Evolutionary conservation across 2,797 vertebrate genomes (phyloP).

Genomic region (Gorsachius magnificus): DNA sequence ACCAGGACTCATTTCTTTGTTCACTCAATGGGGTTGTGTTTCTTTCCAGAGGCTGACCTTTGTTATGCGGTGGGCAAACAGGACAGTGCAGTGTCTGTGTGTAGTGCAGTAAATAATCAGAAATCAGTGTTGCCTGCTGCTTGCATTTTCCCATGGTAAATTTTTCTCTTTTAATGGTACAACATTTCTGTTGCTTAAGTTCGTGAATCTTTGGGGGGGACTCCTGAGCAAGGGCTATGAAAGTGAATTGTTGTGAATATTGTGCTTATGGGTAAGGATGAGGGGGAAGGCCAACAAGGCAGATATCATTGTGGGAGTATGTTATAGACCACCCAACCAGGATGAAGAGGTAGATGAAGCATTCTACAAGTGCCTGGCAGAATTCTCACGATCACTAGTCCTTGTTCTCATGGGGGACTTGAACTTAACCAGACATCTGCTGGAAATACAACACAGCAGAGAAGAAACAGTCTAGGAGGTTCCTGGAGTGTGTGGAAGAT

Average conservation of each 20-base stretch:
- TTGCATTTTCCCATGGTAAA: neutral
- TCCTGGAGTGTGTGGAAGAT: too few relatives aligned
- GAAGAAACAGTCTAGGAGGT: too few relatives aligned
- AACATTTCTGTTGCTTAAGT: neutral
- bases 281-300: too few relatives aligned
- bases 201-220: neutral
- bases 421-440: too few relatives aligned
- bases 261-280: too few relatives aligned
- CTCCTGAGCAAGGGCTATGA: neutral
- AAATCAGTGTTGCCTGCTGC: neutral
- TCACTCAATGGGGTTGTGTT: neutral
- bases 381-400: too few relatives aligned
- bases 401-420: too few relatives aligned
- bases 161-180: neutral
- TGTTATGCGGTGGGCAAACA: neutral
- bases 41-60: neutral
- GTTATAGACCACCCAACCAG: too few relatives aligned
- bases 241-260: neutral
- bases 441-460: too few relatives aligned
- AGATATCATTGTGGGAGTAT: too few relatives aligned
- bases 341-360: too few relatives aligned
- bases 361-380: too few relatives aligned
- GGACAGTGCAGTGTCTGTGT: neutral
- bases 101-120: neutral
- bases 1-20: neutral